phyloP scores from a whole-genome alignment of 2,113 vertebrate species.

The Ardeotis arabs region DNA sequence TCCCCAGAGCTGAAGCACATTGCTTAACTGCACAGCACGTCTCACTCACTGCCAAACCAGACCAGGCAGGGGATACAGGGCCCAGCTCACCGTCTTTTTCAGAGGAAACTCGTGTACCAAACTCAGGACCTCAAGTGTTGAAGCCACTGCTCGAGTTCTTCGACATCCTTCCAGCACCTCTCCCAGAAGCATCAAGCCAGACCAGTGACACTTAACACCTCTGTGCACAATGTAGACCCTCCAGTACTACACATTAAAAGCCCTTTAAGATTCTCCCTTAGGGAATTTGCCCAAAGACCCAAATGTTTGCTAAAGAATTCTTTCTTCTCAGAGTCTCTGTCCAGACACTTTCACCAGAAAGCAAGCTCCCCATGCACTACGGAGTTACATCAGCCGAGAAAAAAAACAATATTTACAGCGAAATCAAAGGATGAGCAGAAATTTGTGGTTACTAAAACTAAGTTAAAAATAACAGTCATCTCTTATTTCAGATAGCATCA shows the following conservation, averaged over 20 bases:
- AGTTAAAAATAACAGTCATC: neutral
- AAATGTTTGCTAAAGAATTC: neutral
- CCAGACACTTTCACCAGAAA: neutral
- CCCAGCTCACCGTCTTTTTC: neutral
- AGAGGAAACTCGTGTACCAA: neutral
- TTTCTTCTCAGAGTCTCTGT: neutral
- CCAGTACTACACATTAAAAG: neutral
- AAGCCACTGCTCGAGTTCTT: neutral
- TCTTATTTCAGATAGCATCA: neutral
- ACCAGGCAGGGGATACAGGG: neutral
- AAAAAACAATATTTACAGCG: neutral
- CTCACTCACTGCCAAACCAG: neutral
- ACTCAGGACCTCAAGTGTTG: neutral
- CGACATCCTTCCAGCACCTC: neutral
- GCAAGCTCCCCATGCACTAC: neutral
- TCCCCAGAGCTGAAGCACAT: neutral
- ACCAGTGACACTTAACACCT: no score
- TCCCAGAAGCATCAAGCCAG: neutral
- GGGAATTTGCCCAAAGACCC: neutral
- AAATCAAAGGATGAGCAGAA: neutral
- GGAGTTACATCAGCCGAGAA: neutral
- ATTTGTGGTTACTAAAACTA: neutral
- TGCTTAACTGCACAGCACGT: neutral
- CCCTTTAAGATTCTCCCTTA: neutral
- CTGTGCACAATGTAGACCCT: rapidly evolving